Conservation (phyloP, 1,140 invertebrate genomes). For the Elymnias hypermnestra region DNA sequence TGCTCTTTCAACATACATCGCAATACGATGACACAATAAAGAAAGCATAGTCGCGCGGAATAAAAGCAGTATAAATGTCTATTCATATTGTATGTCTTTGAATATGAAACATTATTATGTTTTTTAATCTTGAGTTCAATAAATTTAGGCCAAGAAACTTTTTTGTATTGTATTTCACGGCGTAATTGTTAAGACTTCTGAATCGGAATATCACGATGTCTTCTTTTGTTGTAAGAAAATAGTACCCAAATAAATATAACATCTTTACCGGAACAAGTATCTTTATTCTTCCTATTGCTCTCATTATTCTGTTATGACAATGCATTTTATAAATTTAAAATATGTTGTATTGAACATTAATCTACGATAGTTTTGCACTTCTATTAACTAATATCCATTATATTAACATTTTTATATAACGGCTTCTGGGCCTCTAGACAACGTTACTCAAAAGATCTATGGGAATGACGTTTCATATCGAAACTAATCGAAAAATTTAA, state of each 20-base stretch:
- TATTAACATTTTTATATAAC: too few species aligned
- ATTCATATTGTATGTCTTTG: slow-evolving; percentile 13
- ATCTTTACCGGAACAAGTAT: slow-evolving; percentile 11
- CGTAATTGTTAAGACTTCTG: slow-evolving; percentile 21
- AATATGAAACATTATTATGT: slow-evolving; percentile 14
- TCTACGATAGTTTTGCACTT: too few species aligned
- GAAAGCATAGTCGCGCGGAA: background rate
- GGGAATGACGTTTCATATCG: too few species aligned
- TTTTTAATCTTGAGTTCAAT: slow-evolving; percentile 29
- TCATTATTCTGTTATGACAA: too few species aligned
- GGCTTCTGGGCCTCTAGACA: too few species aligned
- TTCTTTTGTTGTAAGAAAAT: slow-evolving; percentile 23
- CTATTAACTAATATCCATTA: too few species aligned
- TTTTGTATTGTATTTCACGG: slow-evolving; percentile 23
- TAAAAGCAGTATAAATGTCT: slow-evolving; percentile 7
- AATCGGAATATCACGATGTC: slow-evolving; percentile 22
- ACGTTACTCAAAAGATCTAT: too few species aligned
- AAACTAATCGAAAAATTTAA: too few species aligned
- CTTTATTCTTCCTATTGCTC: background rate
- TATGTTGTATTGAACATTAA: too few species aligned
- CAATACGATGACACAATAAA: background rate
- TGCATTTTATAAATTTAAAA: too few species aligned
- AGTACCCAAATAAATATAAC: slow-evolving; percentile 15
- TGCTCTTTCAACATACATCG: too few species aligned
- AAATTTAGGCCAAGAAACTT: slow-evolving; percentile 28